Percentiles rank a stretch among this genome's conserved stretches.
Conservation (phyloP, 1,140 invertebrate genomes). For the Magallana gigas region DNA sequence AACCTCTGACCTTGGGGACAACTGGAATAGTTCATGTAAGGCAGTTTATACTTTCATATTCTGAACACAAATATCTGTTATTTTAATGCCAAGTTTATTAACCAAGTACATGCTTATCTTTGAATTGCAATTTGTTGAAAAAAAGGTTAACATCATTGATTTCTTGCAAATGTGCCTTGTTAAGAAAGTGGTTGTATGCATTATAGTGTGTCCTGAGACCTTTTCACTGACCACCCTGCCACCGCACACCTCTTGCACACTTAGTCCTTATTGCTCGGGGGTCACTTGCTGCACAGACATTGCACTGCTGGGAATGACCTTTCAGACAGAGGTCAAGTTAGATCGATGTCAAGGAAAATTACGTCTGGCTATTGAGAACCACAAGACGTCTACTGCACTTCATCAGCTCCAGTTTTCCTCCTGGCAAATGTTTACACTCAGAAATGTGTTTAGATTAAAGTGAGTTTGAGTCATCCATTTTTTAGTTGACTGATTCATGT, state of each 20-base stretch:
- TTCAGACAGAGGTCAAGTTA: constrained; percentile 38
- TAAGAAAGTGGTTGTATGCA: background rate
- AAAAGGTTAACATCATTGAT: too few species aligned
- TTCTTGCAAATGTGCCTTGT: too few species aligned
- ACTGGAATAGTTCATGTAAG: constrained; percentile 37
- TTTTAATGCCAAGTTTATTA: too few species aligned
- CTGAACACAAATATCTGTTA: background rate
- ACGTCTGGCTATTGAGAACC: constrained; percentile 49
- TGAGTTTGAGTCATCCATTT: background rate
- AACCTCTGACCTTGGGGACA: background rate
- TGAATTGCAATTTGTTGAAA: too few species aligned
- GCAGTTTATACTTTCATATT: background rate
- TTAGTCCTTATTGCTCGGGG: constrained; percentile 53
- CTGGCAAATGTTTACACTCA: constrained; percentile 26
- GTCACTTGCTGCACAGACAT: constrained; percentile 55
- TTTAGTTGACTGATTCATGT: too few species aligned
- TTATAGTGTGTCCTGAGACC: constrained; percentile 49
- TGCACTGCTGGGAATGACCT: constrained; percentile 47
- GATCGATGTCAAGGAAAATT: constrained; percentile 49
- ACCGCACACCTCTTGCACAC: constrained; percentile 37
- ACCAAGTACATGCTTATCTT: too few species aligned
- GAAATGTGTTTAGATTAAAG: constrained; percentile 44
- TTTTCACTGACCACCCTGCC: constrained; percentile 50
- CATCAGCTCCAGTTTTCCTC: constrained; percentile 37
- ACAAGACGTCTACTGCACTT: constrained; percentile 41